These are phyloP conservation scores for Drosophila gunungcola DNA, from an alignment of 1,140 invertebrate species.

Conservation along the genomic window DNA sequence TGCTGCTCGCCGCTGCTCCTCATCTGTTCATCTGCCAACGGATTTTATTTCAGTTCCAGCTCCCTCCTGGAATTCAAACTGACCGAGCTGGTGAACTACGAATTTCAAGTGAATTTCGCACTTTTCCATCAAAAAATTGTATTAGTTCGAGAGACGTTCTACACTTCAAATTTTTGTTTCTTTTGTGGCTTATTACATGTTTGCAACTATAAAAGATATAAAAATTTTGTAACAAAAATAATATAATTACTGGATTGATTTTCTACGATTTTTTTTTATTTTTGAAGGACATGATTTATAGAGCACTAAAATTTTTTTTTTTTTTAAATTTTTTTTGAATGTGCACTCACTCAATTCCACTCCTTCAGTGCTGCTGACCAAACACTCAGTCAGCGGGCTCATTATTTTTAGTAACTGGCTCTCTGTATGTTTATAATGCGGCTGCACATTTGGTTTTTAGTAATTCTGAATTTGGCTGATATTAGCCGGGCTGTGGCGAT, in stretches of 20 bases:
- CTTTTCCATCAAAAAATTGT: constrained; percentile 51
- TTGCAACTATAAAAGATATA: too few relatives aligned
- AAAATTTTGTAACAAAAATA: too few relatives aligned
- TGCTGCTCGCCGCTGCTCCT: constrained; percentile 1
- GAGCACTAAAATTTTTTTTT: too few relatives aligned
- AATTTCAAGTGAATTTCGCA: constrained; percentile 37
- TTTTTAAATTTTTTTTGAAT: too few relatives aligned
- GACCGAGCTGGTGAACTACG: constrained; percentile 27
- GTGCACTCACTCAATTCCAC: not conserved
- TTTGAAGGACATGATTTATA: too few relatives aligned
- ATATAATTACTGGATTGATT: too few relatives aligned
- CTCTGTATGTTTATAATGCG: constrained; percentile 57
- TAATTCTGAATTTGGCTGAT: constrained; percentile 64
- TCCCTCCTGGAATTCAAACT: constrained; percentile 38
- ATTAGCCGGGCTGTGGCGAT: constrained; percentile 24
- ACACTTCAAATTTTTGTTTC: constrained; percentile 1
- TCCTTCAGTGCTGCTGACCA: constrained; percentile 33
- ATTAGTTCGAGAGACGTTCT: constrained; percentile 37
- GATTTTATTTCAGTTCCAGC: constrained; percentile 13
- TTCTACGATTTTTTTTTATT: too few relatives aligned
- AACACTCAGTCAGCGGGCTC: constrained; percentile 38
- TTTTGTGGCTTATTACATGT: too few relatives aligned
- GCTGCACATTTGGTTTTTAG: constrained; percentile 69
- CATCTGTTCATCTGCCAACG: constrained; percentile 1
- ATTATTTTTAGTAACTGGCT: constrained; percentile 53